A percentile compares a stretch with the other conserved stretches of the same genome.
These are phyloP conservation scores for Drosophila lacertosa DNA, from an alignment of 1,140 invertebrate species.

Conservation along the genomic window DNA sequence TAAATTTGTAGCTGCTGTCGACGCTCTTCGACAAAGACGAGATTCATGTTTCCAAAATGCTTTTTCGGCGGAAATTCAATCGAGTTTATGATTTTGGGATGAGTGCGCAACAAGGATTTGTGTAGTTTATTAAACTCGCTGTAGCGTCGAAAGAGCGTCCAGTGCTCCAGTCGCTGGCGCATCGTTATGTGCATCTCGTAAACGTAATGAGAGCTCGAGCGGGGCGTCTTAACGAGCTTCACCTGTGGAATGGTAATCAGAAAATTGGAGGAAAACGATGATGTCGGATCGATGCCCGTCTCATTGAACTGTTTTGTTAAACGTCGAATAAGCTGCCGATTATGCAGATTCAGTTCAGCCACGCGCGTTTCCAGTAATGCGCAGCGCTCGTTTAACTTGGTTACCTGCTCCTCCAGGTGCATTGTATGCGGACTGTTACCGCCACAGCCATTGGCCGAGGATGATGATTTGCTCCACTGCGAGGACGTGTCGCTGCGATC, in stretches of 20 bases:
- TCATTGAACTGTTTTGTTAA: slow-evolving; percentile 74
- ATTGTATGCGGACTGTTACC: slow-evolving; percentile 40
- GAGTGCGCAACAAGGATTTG: slow-evolving; percentile 89
- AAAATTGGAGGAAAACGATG: slow-evolving; percentile 74
- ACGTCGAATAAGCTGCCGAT: slow-evolving; percentile 68
- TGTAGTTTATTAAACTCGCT: slow-evolving; percentile 93
- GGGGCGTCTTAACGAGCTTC: slow-evolving; percentile 61
- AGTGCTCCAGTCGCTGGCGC: slow-evolving; percentile 89
- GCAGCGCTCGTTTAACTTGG: slow-evolving; percentile 64
- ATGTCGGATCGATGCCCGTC: slow-evolving; percentile 70
- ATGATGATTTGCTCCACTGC: slow-evolving; percentile 80
- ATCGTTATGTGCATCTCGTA: slow-evolving; percentile 81
- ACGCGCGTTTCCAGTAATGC: slow-evolving; percentile 74
- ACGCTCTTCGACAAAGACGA: slow-evolving; percentile 91
- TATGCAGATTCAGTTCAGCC: slow-evolving; percentile 70
- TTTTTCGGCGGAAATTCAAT: slow-evolving; percentile 96
- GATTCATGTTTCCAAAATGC: slow-evolving; percentile 93
- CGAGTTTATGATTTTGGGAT: slow-evolving; percentile 88
- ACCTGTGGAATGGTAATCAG: slow-evolving; percentile 82
- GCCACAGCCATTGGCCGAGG: slow-evolving; percentile 52
- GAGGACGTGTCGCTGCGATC: slow-evolving; percentile 77
- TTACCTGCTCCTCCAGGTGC: slow-evolving; percentile 61
- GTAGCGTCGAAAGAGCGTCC: slow-evolving; percentile 94
- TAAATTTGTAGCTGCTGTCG: slow-evolving; percentile 90
- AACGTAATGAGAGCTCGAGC: slow-evolving; percentile 60